Evolutionary conservation across 2,113 vertebrate species (phyloP).

Genomic region (Pan troglodytes): DNA sequence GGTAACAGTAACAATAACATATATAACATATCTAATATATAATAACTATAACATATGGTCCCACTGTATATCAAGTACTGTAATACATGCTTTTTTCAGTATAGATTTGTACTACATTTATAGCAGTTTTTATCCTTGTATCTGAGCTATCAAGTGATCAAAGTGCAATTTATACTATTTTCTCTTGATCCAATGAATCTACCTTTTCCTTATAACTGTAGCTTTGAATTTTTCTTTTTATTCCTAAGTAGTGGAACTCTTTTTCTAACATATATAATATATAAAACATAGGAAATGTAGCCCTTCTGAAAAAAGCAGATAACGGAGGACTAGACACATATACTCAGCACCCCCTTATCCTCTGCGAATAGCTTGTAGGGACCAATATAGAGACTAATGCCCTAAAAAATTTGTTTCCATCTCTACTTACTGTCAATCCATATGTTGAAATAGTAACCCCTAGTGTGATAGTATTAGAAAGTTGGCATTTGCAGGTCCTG

Average conservation of each 20-base stretch:
- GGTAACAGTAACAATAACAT: not conserved
- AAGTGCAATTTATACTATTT: not conserved
- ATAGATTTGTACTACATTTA: not conserved
- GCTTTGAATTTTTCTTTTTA: not conserved
- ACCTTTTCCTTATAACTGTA: not conserved
- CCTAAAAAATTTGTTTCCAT: not conserved
- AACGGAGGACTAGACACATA: not conserved
- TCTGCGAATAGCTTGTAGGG: not conserved
- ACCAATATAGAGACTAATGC: not conserved
- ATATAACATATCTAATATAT: not conserved
- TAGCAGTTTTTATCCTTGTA: not conserved
- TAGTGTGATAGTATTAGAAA: not conserved
- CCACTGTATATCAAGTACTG: not conserved
- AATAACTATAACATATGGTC: not conserved
- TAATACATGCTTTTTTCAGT: not conserved
- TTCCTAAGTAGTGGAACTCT: not conserved
- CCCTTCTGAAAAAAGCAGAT: not conserved
- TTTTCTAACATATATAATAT: not conserved
- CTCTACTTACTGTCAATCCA: not conserved
- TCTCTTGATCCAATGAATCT: not conserved
- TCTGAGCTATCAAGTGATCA: not conserved
- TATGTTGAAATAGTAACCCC: not conserved
- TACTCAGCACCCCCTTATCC: not conserved
- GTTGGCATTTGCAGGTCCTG: not conserved
- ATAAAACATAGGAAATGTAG: not conserved